These are phyloP conservation scores for Gnathonemus echidnorhynchus DNA, from an alignment of 2,113 vertebrate species.

Conservation along the genomic window DNA sequence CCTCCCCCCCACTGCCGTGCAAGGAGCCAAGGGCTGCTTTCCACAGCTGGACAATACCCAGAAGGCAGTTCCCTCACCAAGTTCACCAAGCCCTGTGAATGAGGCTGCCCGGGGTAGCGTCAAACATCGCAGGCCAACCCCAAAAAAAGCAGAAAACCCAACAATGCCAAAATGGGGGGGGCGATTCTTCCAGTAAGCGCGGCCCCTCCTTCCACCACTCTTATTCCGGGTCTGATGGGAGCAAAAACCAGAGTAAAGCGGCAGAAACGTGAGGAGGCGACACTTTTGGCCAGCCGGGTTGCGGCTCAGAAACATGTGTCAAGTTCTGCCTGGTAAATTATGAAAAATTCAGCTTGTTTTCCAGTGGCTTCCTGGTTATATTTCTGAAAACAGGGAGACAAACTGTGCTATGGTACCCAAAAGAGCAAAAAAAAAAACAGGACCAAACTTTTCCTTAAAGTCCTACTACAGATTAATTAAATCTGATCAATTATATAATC, in stretches of 20 bases:
- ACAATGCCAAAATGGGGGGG: conserved; percentile 5
- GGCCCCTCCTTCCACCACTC: conserved; percentile 19
- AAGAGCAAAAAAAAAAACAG: not conserved
- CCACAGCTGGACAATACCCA: not conserved
- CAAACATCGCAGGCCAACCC: not conserved
- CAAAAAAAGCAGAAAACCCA: not conserved
- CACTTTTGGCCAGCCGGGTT: conserved; percentile 56
- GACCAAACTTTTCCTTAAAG: not conserved
- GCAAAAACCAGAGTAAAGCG: conserved; percentile 32
- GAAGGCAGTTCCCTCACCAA: not conserved
- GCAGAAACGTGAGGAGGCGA: conserved; percentile 51
- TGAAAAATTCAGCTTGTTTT: not conserved
- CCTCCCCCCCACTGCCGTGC: not conserved
- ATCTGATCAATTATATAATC: not conserved
- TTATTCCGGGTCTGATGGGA: conserved; percentile 24
- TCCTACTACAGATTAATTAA: not conserved
- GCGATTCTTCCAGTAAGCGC: conserved; percentile 44
- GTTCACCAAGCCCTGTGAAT: not conserved
- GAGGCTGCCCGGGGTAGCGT: not conserved
- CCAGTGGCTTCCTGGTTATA: not conserved
- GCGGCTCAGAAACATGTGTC: conserved; percentile 48
- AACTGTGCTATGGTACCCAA: not conserved
- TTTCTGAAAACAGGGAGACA: not conserved
- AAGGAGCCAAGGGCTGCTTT: not conserved
- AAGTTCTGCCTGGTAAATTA: not conserved